These are phyloP conservation scores for Nephotettix cincticeps DNA, from an alignment of 1,140 invertebrate species.

Conservation along the genomic window DNA sequence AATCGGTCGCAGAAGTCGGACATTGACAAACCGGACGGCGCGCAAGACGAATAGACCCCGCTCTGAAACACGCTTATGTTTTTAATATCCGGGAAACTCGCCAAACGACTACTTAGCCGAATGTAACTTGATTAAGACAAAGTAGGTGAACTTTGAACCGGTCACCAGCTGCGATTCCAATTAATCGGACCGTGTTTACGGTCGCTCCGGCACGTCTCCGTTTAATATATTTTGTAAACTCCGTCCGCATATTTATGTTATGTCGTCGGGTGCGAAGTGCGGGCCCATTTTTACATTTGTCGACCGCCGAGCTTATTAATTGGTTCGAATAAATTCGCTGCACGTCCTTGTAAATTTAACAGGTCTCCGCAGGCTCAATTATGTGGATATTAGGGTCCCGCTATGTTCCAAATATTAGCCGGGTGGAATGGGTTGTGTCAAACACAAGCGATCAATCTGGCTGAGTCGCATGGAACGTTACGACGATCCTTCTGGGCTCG, in stretches of 20 bases:
- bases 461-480: too few relatives aligned
- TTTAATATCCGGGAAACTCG: background rate
- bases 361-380: too few relatives aligned
- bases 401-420: too few relatives aligned
- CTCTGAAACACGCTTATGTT: background rate
- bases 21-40: background rate
- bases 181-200: too few relatives aligned
- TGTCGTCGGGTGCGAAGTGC: background rate
- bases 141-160: constrained; percentile 18
- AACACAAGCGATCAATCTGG: too few relatives aligned
- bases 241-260: background rate
- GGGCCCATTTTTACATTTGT: too few relatives aligned
- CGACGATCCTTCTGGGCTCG: too few relatives aligned
- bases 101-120: constrained; percentile 13
- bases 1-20: background rate
- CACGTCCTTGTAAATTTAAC: too few relatives aligned
- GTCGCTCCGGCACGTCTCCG: background rate
- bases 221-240: constrained; percentile 7
- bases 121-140: constrained; percentile 18
- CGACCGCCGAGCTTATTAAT: too few relatives aligned
- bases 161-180: constrained; percentile 10
- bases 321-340: too few relatives aligned
- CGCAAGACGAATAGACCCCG: background rate
- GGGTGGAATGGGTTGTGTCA: too few relatives aligned
- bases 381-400: too few relatives aligned